A percentile compares a stretch with the other conserved stretches of the same genome.
These are phyloP conservation scores for Stictocephala bisonia DNA, from an alignment of 2,888 invertebrate species.

Conservation along the genomic window DNA sequence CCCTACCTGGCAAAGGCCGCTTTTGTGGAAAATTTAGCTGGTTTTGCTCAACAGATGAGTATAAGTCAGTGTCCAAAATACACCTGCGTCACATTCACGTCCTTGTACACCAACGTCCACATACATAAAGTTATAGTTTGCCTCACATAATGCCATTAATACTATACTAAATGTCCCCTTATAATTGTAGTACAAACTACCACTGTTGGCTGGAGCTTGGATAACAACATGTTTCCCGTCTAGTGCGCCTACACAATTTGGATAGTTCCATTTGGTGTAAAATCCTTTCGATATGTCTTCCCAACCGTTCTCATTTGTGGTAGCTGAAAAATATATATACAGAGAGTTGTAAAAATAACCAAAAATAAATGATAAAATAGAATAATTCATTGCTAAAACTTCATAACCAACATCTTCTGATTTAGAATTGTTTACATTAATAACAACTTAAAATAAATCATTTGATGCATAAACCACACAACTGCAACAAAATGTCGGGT, in stretches of 20 bases:
- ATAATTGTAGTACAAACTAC: slow-evolving; percentile 31
- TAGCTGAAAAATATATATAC: too few species aligned
- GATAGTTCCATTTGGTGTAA: slow-evolving; percentile 55
- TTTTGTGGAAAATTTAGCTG: background rate
- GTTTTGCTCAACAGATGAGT: background rate
- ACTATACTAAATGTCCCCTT: slow-evolving; percentile 29
- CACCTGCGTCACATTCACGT: slow-evolving; percentile 36
- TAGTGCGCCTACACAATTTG: slow-evolving; percentile 53
- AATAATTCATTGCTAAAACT: too few species aligned
- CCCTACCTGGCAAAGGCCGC: background rate
- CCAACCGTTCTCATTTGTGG: slow-evolving; percentile 53
- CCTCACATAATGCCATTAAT: slow-evolving; percentile 15
- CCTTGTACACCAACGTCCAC: slow-evolving; percentile 30
- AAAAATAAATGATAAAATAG: too few species aligned
- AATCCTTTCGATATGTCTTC: slow-evolving; percentile 50
- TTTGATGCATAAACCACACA: too few species aligned
- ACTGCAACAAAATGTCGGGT: too few species aligned
- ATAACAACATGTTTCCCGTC: too few species aligned
- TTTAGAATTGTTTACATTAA: too few species aligned
- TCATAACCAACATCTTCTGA: too few species aligned
- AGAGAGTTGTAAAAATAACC: too few species aligned
- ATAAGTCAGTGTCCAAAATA: slow-evolving; percentile 4
- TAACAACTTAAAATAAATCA: too few species aligned
- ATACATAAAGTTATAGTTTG: slow-evolving; percentile 18
- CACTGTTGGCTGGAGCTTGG: slow-evolving; percentile 49